Evolutionary conservation across 2,113 vertebrate species (phyloP).

Genomic region (Hemibagrus wyckioides): DNA sequence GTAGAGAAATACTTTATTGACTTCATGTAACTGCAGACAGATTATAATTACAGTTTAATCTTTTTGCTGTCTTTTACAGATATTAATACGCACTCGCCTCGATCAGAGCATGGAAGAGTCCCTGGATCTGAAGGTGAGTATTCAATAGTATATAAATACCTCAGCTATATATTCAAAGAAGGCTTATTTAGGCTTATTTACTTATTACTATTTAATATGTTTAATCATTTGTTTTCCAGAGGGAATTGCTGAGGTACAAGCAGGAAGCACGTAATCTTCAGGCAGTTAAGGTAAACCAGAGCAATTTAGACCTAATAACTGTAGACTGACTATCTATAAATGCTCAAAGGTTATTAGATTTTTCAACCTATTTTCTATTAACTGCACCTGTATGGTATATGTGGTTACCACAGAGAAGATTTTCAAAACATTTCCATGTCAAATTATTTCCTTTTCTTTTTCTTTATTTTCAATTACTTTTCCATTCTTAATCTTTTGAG

Average conservation of each 20-base stretch:
- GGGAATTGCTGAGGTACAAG: conserved; percentile 91
- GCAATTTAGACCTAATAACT: background rate
- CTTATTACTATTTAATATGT: background rate
- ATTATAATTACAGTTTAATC: background rate
- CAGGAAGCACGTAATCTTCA: conserved; percentile 93
- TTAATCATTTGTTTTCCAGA: conserved; percentile 69
- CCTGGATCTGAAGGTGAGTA: conserved; percentile 89
- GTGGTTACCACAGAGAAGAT: background rate
- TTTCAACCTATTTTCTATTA: background rate
- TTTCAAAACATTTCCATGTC: background rate
- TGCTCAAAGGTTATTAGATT: too few relatives aligned
- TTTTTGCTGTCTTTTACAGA: conserved; percentile 71
- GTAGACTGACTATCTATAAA: background rate
- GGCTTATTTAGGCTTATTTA: too few relatives aligned
- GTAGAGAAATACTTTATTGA: background rate
- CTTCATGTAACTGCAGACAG: background rate
- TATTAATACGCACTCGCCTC: conserved; percentile 90
- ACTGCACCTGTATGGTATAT: background rate
- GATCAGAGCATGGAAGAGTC: conserved; percentile 93
- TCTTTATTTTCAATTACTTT: too few relatives aligned
- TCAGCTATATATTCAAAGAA: background rate
- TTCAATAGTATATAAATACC: background rate
- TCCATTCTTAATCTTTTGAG: background rate
- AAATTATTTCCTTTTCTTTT: too few relatives aligned
- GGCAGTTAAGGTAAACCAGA: conserved; percentile 89